Conservation (phyloP, 2,797 vertebrate genomes). For the Orestias chungarensis region DNA sequence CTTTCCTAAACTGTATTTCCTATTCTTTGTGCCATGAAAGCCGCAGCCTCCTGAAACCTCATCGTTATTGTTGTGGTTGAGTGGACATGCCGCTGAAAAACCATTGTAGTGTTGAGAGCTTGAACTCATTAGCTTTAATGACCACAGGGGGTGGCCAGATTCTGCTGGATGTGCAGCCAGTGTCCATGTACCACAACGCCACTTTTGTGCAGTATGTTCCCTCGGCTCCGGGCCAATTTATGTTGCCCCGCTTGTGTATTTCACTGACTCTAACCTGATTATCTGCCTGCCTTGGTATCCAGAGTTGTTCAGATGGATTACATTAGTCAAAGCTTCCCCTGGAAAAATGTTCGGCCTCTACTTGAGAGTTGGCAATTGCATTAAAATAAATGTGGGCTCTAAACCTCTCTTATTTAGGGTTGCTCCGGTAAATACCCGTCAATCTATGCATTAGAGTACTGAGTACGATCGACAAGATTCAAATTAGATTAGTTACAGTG, state of each 20-base stretch:
- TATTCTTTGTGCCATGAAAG: background rate
- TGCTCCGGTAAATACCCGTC: constrained; percentile 27
- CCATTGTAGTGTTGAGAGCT: constrained; percentile 36
- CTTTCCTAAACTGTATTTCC: background rate
- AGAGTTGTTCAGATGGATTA: constrained; percentile 70
- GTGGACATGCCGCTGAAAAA: constrained; percentile 32
- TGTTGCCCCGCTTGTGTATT: constrained; percentile 53
- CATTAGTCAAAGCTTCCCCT: constrained; percentile 72
- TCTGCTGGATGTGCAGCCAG: constrained; percentile 28
- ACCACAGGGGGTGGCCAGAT: constrained; percentile 32
- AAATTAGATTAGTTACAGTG: constrained; percentile 61
- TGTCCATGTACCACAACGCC: constrained; percentile 28
- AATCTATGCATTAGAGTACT: constrained; percentile 38
- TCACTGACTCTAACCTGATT: constrained; percentile 72
- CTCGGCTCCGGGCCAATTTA: constrained; percentile 60
- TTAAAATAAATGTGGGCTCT: constrained; percentile 64
- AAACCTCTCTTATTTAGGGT: constrained; percentile 47
- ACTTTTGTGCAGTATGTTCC: constrained; percentile 40
- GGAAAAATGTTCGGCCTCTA: constrained; percentile 64
- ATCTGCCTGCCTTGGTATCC: constrained; percentile 51
- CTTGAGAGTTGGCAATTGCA: constrained; percentile 50
- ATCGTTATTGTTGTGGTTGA: constrained; percentile 21
- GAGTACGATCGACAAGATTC: constrained; percentile 44
- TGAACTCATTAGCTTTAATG: constrained; percentile 64
- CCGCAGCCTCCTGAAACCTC: constrained; percentile 20